Evolutionary conservation across 2,888 invertebrate species (phyloP), one percentile per base, ranked within the genome.

Genomic region (Phorcus lineatus): DNA sequence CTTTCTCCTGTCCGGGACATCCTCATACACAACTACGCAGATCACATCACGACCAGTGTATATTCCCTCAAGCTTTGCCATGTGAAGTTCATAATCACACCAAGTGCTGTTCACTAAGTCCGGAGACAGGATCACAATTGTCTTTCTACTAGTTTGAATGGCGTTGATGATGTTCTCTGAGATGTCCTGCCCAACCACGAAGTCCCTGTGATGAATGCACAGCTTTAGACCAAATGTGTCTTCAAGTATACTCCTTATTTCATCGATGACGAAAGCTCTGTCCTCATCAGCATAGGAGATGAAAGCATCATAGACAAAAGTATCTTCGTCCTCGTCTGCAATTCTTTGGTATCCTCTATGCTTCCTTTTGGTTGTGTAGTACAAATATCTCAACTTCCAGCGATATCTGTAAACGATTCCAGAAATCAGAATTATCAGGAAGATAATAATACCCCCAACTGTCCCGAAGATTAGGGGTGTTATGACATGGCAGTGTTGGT

Each of bases 31-130:
- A 4, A 36, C 7, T 7, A 36, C 36, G 7, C 36, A 36, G 36
- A 36, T 36, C 4, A 36, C 36, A 36, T 36, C 36, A 36, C 36
- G 36, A 36, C 36, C 36, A 36, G 36, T 36, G 2, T 36, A 2
- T 36, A 36, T 36, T 36, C 36, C 89, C 82, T 90, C 90, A 17
- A 88, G 88, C 78, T 89, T 89, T 0, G 90, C 90, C 62, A 86
- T 88, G 62, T 90, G 89, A 76, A 88, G 88, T 78, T 90, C 90
- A 84, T 89, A 82, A 11, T 88, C 83, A 76, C 88, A 86, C 90
- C 90, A 90, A 74, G 89, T 88, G 77, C 88, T 88, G 11, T 86
- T 83, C 2, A 89, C 85, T 75, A 89, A 90, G 47, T 85, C 81
- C 13, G 87, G 86, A 16, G 87, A 84, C 7, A 90, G 76, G 40